A percentile compares a stretch with the other conserved stretches of the same genome.
phyloP scores from a whole-genome alignment of 92 coral and sea anemone genomes.

The Isaurus tuberculatus region DNA sequence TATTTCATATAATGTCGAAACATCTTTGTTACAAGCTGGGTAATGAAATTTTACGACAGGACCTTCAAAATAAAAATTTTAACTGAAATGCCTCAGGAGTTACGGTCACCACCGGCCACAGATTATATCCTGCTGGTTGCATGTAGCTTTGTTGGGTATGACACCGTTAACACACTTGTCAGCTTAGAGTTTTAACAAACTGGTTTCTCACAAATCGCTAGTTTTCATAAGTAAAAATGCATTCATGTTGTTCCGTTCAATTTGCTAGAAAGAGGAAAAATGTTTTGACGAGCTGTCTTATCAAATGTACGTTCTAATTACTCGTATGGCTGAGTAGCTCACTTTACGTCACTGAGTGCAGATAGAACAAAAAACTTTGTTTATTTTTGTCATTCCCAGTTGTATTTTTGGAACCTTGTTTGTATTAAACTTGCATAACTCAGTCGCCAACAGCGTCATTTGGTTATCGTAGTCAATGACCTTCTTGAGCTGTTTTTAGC shows the following conservation, averaged over 20 bases:
- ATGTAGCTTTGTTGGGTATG: background rate
- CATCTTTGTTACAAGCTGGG: background rate
- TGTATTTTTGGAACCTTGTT: constrained; percentile 28
- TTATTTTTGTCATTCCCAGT: constrained; percentile 35
- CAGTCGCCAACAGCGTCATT: constrained; percentile 4
- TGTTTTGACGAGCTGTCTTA: background rate
- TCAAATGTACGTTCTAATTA: constrained; percentile 29
- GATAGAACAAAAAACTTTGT: constrained; percentile 30
- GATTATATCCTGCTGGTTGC: no score
- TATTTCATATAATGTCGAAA: background rate
- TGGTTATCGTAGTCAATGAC: background rate
- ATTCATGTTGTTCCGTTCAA: background rate
- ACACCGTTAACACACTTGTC: background rate
- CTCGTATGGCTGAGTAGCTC: constrained; percentile 3
- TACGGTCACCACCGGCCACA: no score
- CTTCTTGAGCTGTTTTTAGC: background rate
- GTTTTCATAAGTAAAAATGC: background rate
- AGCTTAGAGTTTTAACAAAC: background rate
- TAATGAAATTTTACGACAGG: background rate
- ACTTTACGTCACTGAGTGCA: constrained; percentile 7
- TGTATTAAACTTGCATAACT: constrained; percentile 10
- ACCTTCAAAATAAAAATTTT: background rate
- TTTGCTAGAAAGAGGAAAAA: background rate
- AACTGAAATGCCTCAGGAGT: constrained; percentile 11
- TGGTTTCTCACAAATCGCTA: background rate